These are phyloP conservation scores for Toxostoma redivivum DNA, from an alignment of 2,113 vertebrate genomes.

Conservation along the genomic window DNA sequence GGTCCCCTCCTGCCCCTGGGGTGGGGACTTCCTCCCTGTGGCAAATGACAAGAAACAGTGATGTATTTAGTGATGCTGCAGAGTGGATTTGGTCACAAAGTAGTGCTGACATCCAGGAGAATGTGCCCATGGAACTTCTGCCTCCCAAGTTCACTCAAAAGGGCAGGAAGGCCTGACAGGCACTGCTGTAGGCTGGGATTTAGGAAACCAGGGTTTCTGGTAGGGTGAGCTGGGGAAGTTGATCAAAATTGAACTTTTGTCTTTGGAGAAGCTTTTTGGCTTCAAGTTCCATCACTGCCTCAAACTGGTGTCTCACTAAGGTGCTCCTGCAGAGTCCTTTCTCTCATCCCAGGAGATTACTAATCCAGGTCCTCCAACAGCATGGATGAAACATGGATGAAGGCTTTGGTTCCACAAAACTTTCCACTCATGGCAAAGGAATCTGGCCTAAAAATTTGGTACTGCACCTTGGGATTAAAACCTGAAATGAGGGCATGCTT, in stretches of 20 bases:
- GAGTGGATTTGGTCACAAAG: neutral
- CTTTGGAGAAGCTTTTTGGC: neutral
- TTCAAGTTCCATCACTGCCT: neutral
- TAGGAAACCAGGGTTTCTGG: neutral
- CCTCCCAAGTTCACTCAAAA: neutral
- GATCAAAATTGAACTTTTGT: neutral
- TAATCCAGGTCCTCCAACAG: neutral
- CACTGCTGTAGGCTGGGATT: neutral
- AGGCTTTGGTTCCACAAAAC: neutral
- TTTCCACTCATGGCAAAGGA: neutral
- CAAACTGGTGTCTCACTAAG: neutral
- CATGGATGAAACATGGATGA: neutral
- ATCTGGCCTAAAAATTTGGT: neutral
- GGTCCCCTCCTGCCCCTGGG: conserved; percentile 60
- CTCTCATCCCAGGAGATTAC: neutral
- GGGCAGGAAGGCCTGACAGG: neutral
- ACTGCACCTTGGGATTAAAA: neutral
- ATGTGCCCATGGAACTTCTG: fast-evolving
- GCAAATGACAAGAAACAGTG: neutral
- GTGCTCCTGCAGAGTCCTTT: neutral
- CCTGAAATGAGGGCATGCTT: neutral
- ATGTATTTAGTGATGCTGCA: neutral
- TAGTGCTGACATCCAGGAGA: neutral
- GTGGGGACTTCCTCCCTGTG: conserved; percentile 53
- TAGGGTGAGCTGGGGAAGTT: neutral